phyloP scores from a whole-genome alignment of 2,888 invertebrate species.

The Synergus gifuensis region DNA sequence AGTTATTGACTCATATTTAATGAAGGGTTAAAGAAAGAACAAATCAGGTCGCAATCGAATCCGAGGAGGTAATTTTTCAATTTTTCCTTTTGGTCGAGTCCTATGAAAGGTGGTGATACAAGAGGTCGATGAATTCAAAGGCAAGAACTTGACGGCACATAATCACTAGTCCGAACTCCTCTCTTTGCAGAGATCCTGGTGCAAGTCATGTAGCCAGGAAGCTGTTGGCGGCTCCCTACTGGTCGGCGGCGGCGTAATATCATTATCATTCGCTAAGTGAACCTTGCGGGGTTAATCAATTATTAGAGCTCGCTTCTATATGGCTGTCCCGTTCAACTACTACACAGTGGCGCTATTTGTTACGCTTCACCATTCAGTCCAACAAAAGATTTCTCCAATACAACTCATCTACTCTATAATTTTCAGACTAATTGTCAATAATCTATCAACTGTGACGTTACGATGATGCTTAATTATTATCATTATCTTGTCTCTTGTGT shows the following conservation, averaged over 20 bases:
- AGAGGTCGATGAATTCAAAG: slow-evolving; percentile 9
- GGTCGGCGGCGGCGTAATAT: slow-evolving; percentile 62
- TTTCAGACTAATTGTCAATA: slow-evolving; percentile 5
- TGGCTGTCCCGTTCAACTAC: slow-evolving; percentile 42
- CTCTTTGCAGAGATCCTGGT: slow-evolving; percentile 55
- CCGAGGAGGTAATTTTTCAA: background rate
- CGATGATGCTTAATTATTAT: background rate
- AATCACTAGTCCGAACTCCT: slow-evolving; percentile 32
- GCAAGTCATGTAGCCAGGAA: slow-evolving; percentile 64
- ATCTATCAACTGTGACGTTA: background rate
- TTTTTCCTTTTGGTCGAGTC: background rate
- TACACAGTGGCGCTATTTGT: slow-evolving; percentile 33
- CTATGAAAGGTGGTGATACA: background rate
- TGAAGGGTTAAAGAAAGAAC: background rate
- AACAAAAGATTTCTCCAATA: slow-evolving; percentile 8
- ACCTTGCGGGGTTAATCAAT: slow-evolving; percentile 67
- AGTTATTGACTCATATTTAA: background rate
- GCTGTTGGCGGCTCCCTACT: slow-evolving; percentile 59
- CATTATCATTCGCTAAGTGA: slow-evolving; percentile 69
- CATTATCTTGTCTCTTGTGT: background rate
- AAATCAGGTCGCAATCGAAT: background rate
- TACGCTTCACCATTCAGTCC: background rate
- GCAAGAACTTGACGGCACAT: slow-evolving; percentile 12
- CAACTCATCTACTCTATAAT: background rate
- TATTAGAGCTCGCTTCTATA: slow-evolving; percentile 63